Percentiles rank a stretch among this genome's conserved stretches.
Conservation (phyloP, 2,888 invertebrate genomes). For the Crepidodera aurea region DNA sequence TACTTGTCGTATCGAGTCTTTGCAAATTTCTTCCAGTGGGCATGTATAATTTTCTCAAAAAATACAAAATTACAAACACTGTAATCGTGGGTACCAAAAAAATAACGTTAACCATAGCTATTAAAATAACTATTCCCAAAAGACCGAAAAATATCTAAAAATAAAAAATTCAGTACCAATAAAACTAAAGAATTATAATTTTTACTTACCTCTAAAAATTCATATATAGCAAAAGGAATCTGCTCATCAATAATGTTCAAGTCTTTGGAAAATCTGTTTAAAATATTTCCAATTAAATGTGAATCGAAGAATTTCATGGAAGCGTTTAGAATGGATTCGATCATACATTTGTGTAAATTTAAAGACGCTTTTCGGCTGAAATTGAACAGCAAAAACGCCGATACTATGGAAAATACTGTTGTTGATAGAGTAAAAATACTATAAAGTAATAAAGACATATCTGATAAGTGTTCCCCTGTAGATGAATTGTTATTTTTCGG, state of each 20-base stretch:
- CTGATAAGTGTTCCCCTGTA: not conserved
- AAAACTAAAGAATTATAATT: too few species aligned
- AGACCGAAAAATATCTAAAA: slow-evolving; percentile 40
- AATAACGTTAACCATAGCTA: slow-evolving; percentile 39
- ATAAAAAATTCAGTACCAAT: slow-evolving; percentile 3
- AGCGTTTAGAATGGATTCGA: slow-evolving; percentile 63
- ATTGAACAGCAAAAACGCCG: slow-evolving; percentile 36
- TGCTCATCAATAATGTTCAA: slow-evolving; percentile 74
- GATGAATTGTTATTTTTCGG: not conserved
- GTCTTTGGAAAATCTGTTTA: slow-evolving; percentile 71
- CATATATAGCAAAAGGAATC: slow-evolving; percentile 40
- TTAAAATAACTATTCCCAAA: slow-evolving; percentile 40
- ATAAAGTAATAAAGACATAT: slow-evolving; percentile 22
- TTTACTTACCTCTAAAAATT: slow-evolving; percentile 39
- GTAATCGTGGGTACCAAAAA: slow-evolving; percentile 40
- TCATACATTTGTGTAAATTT: slow-evolving; percentile 71
- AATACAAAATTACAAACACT: slow-evolving; percentile 36
- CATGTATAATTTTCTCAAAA: slow-evolving; percentile 41
- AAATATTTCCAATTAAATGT: slow-evolving; percentile 54
- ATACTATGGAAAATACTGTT: slow-evolving; percentile 30
- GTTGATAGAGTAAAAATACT: slow-evolving; percentile 28
- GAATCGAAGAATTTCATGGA: slow-evolving; percentile 51
- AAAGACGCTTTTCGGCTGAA: slow-evolving; percentile 40
- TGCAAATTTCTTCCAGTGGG: slow-evolving; percentile 46
- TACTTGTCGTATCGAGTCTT: slow-evolving; percentile 45